phyloP scores from a whole-genome alignment of 2,113 vertebrate genomes.

The Caloenas nicobarica region DNA sequence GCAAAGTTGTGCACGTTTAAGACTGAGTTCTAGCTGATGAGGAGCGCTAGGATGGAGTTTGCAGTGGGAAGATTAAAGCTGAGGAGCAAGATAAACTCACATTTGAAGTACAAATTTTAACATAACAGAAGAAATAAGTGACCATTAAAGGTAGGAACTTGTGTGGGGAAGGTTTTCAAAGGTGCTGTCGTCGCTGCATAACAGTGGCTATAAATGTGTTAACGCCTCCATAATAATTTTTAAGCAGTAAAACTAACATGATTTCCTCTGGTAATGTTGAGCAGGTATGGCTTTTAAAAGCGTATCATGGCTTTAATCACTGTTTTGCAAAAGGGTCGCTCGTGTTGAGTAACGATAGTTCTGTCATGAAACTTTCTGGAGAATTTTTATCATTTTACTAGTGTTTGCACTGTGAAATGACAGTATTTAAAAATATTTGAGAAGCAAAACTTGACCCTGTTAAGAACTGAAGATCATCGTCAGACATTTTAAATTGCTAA shows the following conservation, averaged over 20 bases:
- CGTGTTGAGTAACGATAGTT: accelerated
- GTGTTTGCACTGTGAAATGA: not conserved
- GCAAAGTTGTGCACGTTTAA: not conserved
- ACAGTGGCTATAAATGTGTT: not conserved
- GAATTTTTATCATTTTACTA: not conserved
- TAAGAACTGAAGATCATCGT: constrained; percentile 21
- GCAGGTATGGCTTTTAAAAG: not conserved
- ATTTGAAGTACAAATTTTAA: not conserved
- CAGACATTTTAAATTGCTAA: constrained; percentile 20
- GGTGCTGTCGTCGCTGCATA: not conserved
- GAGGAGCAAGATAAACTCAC: not conserved
- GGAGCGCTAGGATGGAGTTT: not conserved
- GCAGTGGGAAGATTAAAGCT: not conserved
- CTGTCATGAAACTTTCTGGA: not conserved
- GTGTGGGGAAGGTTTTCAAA: not conserved
- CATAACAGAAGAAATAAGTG: not conserved
- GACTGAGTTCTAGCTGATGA: not conserved
- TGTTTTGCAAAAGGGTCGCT: not conserved
- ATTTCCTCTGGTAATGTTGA: not conserved
- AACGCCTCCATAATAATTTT: not conserved
- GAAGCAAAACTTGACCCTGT: constrained; percentile 30
- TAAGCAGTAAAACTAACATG: not conserved
- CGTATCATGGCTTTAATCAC: not conserved
- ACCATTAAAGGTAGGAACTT: not conserved
- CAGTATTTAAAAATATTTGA: constrained; percentile 36